Evolutionary conservation across 2,113 vertebrate species (phyloP), one percentile per base, ranked within the genome.

Genomic region (Gorsachius goisagi): DNA sequence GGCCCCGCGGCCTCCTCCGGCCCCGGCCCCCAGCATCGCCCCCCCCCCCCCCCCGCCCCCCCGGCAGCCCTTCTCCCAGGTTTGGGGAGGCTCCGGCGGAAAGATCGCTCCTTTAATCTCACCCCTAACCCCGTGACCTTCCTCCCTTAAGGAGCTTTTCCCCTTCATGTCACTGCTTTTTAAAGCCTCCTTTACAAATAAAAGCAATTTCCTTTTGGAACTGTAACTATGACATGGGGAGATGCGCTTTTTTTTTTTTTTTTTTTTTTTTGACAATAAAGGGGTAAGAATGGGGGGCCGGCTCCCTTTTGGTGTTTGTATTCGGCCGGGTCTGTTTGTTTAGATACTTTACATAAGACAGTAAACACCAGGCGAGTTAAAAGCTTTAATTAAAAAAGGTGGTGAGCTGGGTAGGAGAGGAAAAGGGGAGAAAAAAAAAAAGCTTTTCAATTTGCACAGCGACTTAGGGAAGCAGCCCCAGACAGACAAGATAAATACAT

Each of bases 181-280:
- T 96, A 97, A 97, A 97, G 93, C 84, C 95, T 94, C 45, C 94
- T 96, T 95, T 85, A 95, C 96, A 97, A 97, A 95, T 96, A 96
- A 97, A 97, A 96, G 97, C 96, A 95, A 97, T 97, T 97, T 97
- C 97, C 97, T 97, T 97, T 96, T 93, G 94, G 95, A 92, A 97
- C 97, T 95, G 95, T 93, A 95, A 88, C 95, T 91, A 86, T 75
- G 97, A 97, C 96, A 94, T 66, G 95, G 75, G 89, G 93, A 88
- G 90, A 94, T 87, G 91, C 15, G 11, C 85, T 30, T 32, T 73
- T 90, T 84, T 41, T 41, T 41, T 12, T 41, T 84, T 41, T 41
- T 41, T 15, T 41, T 84, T 81, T 86, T 85, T 76, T 39, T 22
- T 41, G 85, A 96, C 94, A 96, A 97, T 93, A 23, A 53, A 55